phyloP scores from a whole-genome alignment of 2,888 invertebrate species.

The Cephus nigrinus region DNA sequence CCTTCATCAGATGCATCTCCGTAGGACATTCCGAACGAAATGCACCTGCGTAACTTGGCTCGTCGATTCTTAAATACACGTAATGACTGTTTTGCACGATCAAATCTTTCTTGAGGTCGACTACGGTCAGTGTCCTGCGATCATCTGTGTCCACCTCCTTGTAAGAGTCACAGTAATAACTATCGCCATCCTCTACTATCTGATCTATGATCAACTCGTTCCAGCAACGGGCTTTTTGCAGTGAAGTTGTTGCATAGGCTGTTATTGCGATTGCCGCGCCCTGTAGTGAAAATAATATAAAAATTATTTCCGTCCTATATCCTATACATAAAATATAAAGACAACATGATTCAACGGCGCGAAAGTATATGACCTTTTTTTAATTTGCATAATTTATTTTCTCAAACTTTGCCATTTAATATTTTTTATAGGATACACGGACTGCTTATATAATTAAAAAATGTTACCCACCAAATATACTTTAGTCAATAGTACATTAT shows the following conservation, averaged over 20 bases:
- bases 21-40: constrained; percentile 54
- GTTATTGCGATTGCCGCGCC: constrained; percentile 58
- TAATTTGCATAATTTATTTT: background rate
- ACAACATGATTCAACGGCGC: background rate
- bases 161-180: constrained; percentile 55
- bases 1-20: constrained; percentile 53
- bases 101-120: constrained; percentile 45
- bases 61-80: constrained; percentile 48
- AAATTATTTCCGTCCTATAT: background rate
- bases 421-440: background rate
- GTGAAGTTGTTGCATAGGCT: constrained; percentile 53
- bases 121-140: constrained; percentile 44
- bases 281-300: constrained; percentile 29
- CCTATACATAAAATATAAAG: background rate
- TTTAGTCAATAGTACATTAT: background rate
- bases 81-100: constrained; percentile 45
- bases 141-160: constrained; percentile 43
- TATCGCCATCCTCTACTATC: constrained; percentile 59
- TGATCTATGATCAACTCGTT: constrained; percentile 56
- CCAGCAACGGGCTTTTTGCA: constrained; percentile 55
- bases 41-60: constrained; percentile 52
- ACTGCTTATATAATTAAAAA: background rate
- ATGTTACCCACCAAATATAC: background rate
- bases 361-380: background rate
- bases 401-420: background rate